Percentiles rank a stretch among this genome's conserved stretches.
Evolutionary conservation across 2,797 vertebrate genomes (phyloP).

Genomic region (Muraenolepis orangiensis): DNA sequence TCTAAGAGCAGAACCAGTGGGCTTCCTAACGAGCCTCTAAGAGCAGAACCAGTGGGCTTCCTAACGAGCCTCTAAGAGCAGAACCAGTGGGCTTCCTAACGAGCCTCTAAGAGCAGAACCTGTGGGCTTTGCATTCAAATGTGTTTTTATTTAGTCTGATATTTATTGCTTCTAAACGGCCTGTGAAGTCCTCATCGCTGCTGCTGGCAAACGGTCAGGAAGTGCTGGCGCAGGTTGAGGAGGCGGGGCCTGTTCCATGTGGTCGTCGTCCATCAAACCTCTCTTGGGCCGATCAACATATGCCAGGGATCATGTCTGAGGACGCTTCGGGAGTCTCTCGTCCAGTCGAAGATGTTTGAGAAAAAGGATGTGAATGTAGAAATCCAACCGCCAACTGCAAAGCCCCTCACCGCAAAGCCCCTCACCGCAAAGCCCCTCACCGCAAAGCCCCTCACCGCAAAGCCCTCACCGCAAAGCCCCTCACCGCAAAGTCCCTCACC

Average conservation of each 20-base stretch:
- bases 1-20: no score
- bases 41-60: no score
- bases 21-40: no score
- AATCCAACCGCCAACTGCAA: background rate
- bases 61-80: no score
- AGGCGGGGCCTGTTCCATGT: background rate
- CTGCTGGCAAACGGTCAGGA: background rate
- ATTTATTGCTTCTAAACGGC: background rate
- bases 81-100: no score
- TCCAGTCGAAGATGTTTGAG: background rate
- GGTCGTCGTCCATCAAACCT: conserved; percentile 1
- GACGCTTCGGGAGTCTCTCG: background rate
- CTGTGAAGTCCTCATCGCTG: background rate
- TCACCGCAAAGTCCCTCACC: no score
- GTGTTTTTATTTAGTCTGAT: conserved; percentile 2
- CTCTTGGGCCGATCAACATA: background rate
- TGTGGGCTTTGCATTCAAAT: background rate
- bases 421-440: no score
- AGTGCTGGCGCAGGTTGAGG: background rate
- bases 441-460: no score
- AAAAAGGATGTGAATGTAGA: background rate
- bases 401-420: no score
- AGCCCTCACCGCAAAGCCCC: no score
- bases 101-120: no score
- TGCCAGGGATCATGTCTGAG: background rate